Percentiles rank a stretch among this genome's conserved stretches.
Evolutionary conservation across 1,140 invertebrate genomes (phyloP).

Genomic region (Dendrolimus kikuchii): DNA sequence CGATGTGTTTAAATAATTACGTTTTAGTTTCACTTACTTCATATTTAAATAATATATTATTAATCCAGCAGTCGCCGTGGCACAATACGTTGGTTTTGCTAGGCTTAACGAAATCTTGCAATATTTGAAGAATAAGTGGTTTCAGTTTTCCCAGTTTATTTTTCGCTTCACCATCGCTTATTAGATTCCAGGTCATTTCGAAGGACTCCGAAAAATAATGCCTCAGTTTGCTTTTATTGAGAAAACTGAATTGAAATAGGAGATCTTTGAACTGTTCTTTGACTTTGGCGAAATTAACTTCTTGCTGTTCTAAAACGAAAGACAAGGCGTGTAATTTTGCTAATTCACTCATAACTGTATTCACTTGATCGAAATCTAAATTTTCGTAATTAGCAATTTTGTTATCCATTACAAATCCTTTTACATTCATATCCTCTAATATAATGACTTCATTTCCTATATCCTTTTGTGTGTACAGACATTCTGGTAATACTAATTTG

Average conservation of each 20-base stretch:
- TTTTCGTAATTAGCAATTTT: slow-evolving; percentile 32
- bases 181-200: slow-evolving; percentile 39
- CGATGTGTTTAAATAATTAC: background rate
- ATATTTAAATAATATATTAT: slow-evolving; percentile 52
- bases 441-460: slow-evolving; percentile 51
- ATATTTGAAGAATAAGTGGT: slow-evolving; percentile 33
- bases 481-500: slow-evolving; percentile 35
- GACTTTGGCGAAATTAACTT: slow-evolving; percentile 26
- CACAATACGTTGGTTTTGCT: slow-evolving; percentile 46
- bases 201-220: slow-evolving; percentile 51
- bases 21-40: slow-evolving; percentile 24
- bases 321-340: slow-evolving; percentile 57
- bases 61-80: slow-evolving; percentile 61
- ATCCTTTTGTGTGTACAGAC: slow-evolving; percentile 32
- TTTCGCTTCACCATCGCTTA: slow-evolving; percentile 30
- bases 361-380: slow-evolving; percentile 28
- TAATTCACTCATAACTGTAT: slow-evolving; percentile 37
- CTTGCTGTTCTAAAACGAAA: slow-evolving; percentile 31
- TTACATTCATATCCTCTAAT: slow-evolving; percentile 38
- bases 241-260: slow-evolving; percentile 42
- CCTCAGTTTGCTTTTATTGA: slow-evolving; percentile 47
- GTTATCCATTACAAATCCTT: slow-evolving; percentile 35
- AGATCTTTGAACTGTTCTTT: slow-evolving; percentile 37
- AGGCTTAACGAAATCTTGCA: slow-evolving; percentile 35
- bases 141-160: slow-evolving; percentile 31